Evolutionary conservation across 2,113 vertebrate genomes (phyloP).

Genomic region (Mionectes macconnelli): DNA sequence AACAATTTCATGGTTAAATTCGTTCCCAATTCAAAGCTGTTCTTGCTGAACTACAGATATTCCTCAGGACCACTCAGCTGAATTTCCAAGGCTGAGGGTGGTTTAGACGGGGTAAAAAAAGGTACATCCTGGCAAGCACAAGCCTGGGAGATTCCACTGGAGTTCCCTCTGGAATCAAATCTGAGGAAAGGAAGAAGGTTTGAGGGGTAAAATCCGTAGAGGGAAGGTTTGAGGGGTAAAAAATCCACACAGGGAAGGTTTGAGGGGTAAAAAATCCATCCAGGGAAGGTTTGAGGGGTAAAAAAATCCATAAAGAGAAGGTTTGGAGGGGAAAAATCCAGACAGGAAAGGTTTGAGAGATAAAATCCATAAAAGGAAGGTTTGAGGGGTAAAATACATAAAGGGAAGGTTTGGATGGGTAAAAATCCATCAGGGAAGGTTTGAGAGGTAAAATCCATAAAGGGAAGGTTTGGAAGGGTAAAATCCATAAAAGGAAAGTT

Average conservation of each 20-base stretch:
- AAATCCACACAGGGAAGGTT: not conserved
- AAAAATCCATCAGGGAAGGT: no score
- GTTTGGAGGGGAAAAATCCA: not conserved
- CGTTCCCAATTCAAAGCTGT: not conserved
- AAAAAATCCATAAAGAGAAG: not conserved
- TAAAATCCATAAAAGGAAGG: no score
- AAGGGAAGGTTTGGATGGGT: not conserved
- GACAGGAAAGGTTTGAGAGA: no score
- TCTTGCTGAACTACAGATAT: not conserved
- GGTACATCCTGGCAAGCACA: not conserved
- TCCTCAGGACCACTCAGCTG: not conserved
- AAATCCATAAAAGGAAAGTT: not conserved
- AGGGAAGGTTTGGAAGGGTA: not conserved
- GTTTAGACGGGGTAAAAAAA: not conserved
- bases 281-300: not conserved
- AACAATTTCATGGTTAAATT: not conserved
- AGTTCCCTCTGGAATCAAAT: slow-evolving; percentile 14
- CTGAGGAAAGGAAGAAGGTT: not conserved
- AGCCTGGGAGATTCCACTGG: not conserved
- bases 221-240: not conserved
- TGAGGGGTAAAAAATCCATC: not conserved
- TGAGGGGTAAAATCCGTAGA: not conserved
- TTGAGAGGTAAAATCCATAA: no score
- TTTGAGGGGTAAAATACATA: not conserved
- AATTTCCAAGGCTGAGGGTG: not conserved